These are phyloP conservation scores for Polyodon spathula DNA, from an alignment of 2,113 vertebrate species.

Conservation along the genomic window DNA sequence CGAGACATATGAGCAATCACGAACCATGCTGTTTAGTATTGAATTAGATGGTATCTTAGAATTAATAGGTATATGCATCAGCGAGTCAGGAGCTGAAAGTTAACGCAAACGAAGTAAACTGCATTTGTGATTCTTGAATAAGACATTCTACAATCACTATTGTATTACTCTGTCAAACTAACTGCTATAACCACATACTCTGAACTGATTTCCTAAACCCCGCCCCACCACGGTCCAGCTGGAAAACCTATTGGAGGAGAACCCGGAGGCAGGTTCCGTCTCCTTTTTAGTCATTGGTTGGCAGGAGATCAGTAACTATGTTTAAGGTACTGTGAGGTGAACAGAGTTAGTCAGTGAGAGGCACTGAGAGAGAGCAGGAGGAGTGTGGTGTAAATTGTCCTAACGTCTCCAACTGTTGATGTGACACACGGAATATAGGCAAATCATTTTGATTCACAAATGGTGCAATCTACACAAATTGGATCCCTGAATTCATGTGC, in stretches of 20 bases:
- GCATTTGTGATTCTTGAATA: conserved; percentile 5
- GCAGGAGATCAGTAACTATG: conserved; percentile 80
- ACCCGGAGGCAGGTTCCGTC: conserved; percentile 32
- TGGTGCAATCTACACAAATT: background rate
- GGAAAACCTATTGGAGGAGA: conserved; percentile 39
- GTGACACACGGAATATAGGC: conserved; percentile 15
- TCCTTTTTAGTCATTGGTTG: conserved; percentile 71
- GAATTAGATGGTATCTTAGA: no score
- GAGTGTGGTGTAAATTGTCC: conserved; percentile 31
- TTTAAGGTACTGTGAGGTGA: conserved; percentile 95
- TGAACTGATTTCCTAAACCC: conserved; percentile 36
- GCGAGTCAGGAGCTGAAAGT: no score
- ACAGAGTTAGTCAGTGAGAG: conserved; percentile 79
- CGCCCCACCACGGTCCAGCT: conserved; percentile 36
- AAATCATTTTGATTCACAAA: conserved; percentile 6
- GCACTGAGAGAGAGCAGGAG: conserved; percentile 32
- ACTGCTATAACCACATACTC: conserved; percentile 56
- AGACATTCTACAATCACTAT: background rate
- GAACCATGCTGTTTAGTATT: no score
- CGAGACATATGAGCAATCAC: no score
- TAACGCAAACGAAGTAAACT: no score
- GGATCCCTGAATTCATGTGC: conserved; percentile 17
- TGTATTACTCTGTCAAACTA: conserved; percentile 22
- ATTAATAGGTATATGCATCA: no score
- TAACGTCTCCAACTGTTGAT: conserved; percentile 18